Conservation (phyloP, 1,140 invertebrate species). For the Sarcophaga bullata region DNA sequence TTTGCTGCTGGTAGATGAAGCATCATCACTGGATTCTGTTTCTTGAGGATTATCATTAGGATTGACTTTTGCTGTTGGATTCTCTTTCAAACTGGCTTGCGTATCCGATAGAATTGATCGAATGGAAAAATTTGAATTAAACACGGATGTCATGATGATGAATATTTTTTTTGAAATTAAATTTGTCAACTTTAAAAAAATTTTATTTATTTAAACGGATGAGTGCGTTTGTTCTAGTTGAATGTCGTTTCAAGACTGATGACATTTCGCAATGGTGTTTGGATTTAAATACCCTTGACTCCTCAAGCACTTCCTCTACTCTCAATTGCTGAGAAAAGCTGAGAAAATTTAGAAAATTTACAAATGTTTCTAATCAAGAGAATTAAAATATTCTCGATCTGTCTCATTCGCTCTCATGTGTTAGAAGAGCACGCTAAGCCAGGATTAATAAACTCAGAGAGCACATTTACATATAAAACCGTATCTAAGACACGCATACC, state of each 20-base stretch:
- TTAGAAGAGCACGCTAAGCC: background rate
- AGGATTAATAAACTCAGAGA: background rate
- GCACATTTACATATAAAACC: background rate
- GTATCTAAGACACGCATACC: background rate
- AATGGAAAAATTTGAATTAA: conserved; percentile 42
- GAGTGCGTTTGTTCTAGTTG: background rate
- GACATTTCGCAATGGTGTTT: conserved; percentile 2
- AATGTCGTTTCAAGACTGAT: conserved; percentile 35
- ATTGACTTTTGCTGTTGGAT: background rate
- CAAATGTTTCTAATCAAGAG: conserved; percentile 31
- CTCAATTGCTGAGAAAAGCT: conserved; percentile 13
- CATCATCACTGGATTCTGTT: conserved; percentile 19
- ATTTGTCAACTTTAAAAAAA: background rate
- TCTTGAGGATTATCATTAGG: conserved; percentile 14
- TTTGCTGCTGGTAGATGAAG: conserved; percentile 31
- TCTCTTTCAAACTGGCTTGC: background rate
- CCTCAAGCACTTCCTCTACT: background rate
- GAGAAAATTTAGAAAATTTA: background rate
- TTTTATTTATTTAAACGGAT: background rate
- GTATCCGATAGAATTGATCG: conserved; percentile 39
- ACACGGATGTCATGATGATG: conserved; percentile 35
- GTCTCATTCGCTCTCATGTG: background rate
- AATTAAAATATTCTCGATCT: conserved; percentile 3
- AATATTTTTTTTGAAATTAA: conserved; percentile 27
- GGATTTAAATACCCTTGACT: background rate